Conservation (phyloP, 92 coral and sea anemone genomes). For the Metridium senile region DNA sequence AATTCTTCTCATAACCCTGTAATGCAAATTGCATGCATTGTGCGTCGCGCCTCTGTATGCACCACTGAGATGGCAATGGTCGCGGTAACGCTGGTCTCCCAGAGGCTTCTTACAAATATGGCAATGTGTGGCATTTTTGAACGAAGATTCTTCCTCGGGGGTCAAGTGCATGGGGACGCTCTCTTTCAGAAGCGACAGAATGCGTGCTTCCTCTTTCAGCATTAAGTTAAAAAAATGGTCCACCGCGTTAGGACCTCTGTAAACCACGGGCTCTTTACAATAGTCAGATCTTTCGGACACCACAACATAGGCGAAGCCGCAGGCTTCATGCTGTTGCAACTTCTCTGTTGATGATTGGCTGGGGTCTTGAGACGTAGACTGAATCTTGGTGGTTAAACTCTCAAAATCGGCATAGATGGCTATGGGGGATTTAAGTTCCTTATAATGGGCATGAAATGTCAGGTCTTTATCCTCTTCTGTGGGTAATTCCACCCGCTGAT, state of each 20-base stretch:
- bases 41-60: conserved; percentile 35
- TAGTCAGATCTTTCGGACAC: conserved; percentile 6
- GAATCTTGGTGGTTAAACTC: conserved; percentile 15
- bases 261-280: conserved; percentile 9
- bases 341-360: conserved; percentile 13
- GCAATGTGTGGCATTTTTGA: conserved; percentile 34
- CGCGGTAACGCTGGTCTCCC: too few relatives aligned
- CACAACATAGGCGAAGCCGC: conserved; percentile 8
- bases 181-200: neutral
- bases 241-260: conserved; percentile 1
- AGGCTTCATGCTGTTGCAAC: neutral
- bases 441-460: conserved; percentile 37
- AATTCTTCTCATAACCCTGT: conserved; percentile 33
- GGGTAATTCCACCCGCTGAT: conserved; percentile 43
- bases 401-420: conserved; percentile 24
- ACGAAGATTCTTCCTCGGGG: conserved; percentile 18
- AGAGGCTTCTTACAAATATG: conserved; percentile 34
- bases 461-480: conserved; percentile 28
- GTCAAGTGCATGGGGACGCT: conserved; percentile 45
- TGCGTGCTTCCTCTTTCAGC: conserved; percentile 11
- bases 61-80: conserved; percentile 35
- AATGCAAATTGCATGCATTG: conserved; percentile 34
- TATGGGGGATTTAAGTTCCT: conserved; percentile 40
- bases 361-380: conserved; percentile 29
- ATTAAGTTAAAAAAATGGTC: conserved; percentile 1